Conservation (phyloP, 1,140 invertebrate species). For the Drosophila repleta region DNA sequence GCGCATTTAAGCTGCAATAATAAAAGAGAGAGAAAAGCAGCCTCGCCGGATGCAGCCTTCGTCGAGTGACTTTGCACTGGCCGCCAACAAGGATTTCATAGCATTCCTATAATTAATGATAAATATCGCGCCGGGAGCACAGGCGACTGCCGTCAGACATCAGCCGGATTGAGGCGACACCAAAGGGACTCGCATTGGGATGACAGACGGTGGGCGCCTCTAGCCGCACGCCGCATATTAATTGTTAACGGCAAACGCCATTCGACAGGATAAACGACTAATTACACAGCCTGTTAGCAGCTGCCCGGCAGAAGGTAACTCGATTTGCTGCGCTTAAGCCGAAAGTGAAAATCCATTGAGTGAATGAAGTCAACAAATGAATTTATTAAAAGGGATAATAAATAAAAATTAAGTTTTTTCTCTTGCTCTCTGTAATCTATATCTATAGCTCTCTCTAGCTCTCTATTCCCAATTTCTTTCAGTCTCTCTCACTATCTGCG, state of each 20-base stretch:
- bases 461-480: too few species aligned
- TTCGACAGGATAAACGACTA: conserved; percentile 23
- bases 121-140: conserved; percentile 54
- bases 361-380: too few species aligned
- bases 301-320: not conserved
- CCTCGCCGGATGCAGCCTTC: conserved; percentile 40
- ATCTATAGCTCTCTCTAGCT: too few species aligned
- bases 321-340: not conserved
- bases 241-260: conserved; percentile 3
- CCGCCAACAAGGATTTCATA: conserved; percentile 37
- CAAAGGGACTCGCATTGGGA: conserved; percentile 3
- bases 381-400: too few species aligned
- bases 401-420: too few species aligned
- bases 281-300: conserved; percentile 6
- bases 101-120: conserved; percentile 73
- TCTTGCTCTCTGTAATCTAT: too few species aligned
- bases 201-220: conserved; percentile 6
- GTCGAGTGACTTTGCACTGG: conserved; percentile 32
- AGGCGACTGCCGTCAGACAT: conserved; percentile 15
- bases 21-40: conserved; percentile 36
- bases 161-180: conserved; percentile 38
- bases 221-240: not conserved
- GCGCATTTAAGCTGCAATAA: conserved; percentile 66
- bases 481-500: too few species aligned
- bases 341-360: not conserved